A percentile compares a stretch with the other conserved stretches of the same genome.
Conservation (phyloP, 2,113 vertebrate genomes). For the Halichoerus grypus region DNA sequence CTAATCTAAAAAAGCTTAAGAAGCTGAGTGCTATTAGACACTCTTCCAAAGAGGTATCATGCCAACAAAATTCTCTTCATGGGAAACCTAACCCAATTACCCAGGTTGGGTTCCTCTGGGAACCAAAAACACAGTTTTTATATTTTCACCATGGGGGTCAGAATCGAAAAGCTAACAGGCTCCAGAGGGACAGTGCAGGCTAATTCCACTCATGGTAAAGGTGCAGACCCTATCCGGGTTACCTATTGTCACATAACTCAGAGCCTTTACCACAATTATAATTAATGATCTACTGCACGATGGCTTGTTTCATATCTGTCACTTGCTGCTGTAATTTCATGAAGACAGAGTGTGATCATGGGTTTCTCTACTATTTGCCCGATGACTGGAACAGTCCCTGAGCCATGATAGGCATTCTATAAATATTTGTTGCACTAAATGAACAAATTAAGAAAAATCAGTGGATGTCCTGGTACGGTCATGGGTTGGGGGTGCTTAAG, state of each 20-base stretch:
- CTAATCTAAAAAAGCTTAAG: background rate
- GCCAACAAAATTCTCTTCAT: background rate
- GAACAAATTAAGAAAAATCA: conserved; percentile 8
- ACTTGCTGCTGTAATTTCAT: background rate
- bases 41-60: background rate
- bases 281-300: background rate
- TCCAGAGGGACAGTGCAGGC: too few species aligned
- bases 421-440: conserved; percentile 12
- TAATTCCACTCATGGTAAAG: too few species aligned
- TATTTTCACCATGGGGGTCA: too few species aligned
- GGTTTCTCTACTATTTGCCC: background rate
- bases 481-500: background rate
- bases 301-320: background rate
- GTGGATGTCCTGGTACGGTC: background rate
- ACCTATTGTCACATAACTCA: background rate
- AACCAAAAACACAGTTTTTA: background rate
- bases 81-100: background rate
- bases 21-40: background rate
- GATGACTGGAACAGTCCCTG: background rate
- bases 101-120: background rate
- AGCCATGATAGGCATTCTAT: background rate
- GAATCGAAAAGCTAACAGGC: too few species aligned
- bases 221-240: background rate
- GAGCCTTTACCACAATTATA: background rate
- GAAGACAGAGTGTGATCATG: background rate